Evolutionary conservation across 2,888 invertebrate species (phyloP), one percentile per base, ranked within the genome.

Genomic region (Xestia sexstrigata): DNA sequence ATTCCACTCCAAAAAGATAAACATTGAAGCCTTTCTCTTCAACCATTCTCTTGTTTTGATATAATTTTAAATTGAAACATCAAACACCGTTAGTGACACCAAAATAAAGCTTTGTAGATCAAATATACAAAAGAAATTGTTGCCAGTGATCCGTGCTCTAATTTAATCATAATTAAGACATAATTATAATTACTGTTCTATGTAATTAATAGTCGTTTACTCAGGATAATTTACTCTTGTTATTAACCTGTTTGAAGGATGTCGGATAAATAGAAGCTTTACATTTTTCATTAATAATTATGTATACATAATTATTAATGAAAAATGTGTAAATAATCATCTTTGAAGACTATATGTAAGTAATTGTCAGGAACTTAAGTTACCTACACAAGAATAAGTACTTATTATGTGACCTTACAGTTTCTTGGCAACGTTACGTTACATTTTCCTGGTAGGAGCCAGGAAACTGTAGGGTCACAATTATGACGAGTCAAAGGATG

Each of bases 141-240:
- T 58, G 26, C 39, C 60, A 66, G 52, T 66, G 65, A 69, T 60
- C 68, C 39, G 4, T 52, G 35, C 17, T 65, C 17, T 76, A 72
- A 82, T 66, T 26, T 55, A 68, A 81, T 70, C 42, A 72, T 72
- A 72, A 84, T 84, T 76, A 66, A 71, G 42, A 35, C 55, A 35
- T 70, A 52, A 79, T 70, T 69, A 42, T 84, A 83, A 84, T 73
- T 55, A 83, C 55, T 60, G 49, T 72, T 72, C 45, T 15, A 49
- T 23, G 30, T 74, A 78, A 85, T 85, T 78, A 78, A 76, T 81
- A 67, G 58, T 63, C 47, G 49, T 55, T 66, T 69, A 26, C 55
- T 47, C 20, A n/a, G 39, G 13, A 78, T 82, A 62, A 70, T 60
- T 71, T 71, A 45, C 62, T 67, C 55, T 55, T 58, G 82, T 76